phyloP scores from a whole-genome alignment of 2,797 vertebrate genomes.

The Eurystomus glaucurus region DNA sequence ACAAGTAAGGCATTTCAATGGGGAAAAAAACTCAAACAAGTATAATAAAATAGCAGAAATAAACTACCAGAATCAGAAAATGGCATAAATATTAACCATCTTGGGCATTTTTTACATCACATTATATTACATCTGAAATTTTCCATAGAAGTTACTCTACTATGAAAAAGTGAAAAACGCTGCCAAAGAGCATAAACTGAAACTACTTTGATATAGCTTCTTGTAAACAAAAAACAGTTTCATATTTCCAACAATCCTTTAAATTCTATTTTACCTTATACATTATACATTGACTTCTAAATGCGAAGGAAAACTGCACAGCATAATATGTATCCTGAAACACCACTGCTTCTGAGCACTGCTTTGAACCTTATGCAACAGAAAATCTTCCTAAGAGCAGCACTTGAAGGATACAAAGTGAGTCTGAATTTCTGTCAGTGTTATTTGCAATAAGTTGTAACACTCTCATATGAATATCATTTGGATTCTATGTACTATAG shows the following conservation, averaged over 20 bases:
- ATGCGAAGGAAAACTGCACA: neutral
- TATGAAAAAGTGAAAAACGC: neutral
- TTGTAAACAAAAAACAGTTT: neutral
- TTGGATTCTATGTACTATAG: neutral
- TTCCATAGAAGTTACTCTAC: neutral
- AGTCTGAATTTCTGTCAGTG: neutral
- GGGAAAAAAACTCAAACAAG: neutral
- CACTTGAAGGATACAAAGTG: neutral
- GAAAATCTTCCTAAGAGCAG: neutral
- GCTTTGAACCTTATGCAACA: neutral
- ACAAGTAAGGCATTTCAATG: neutral
- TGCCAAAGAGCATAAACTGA: neutral
- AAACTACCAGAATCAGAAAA: neutral
- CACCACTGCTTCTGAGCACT: neutral
- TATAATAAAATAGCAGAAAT: neutral
- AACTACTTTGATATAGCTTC: neutral
- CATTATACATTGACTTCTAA: neutral
- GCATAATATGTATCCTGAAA: neutral
- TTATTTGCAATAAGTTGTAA: neutral
- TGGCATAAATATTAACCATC: neutral
- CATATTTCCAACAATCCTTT: neutral
- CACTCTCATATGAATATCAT: neutral
- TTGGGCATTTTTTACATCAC: neutral
- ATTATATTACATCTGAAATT: conserved; percentile 15
- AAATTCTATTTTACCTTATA: neutral